phyloP scores from a whole-genome alignment of 2,113 vertebrate genomes.

The Myotis yumanensis region DNA sequence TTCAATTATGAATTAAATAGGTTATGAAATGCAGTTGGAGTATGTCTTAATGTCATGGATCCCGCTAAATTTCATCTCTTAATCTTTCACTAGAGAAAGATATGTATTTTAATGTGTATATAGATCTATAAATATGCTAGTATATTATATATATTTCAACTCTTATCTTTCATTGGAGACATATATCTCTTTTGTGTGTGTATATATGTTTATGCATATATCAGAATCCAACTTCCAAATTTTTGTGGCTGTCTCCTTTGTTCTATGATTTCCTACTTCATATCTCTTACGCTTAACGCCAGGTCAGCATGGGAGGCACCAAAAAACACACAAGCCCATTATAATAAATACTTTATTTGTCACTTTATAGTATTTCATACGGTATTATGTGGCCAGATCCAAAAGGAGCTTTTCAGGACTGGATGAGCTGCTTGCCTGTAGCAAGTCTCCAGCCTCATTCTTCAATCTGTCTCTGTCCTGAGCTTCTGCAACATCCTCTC shows the following conservation, averaged over 20 bases:
- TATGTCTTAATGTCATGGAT: background rate
- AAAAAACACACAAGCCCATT: background rate
- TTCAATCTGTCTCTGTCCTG: background rate
- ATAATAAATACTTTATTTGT: background rate
- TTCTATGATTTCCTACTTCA: background rate
- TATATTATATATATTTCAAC: background rate
- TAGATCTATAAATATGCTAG: background rate
- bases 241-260: background rate
- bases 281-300: background rate
- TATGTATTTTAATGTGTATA: background rate
- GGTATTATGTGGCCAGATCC: background rate
- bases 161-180: background rate
- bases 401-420: background rate
- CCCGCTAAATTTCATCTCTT: background rate
- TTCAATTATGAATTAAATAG: conserved; percentile 40
- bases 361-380: background rate
- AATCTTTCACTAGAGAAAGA: background rate
- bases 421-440: background rate
- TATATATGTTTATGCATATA: background rate
- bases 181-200: background rate
- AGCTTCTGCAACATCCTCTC: background rate
- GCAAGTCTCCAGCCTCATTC: background rate
- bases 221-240: background rate
- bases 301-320: background rate
- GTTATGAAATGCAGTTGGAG: background rate